A percentile compares a stretch with the other conserved stretches of the same genome.
Evolutionary conservation across 2,797 vertebrate genomes (phyloP).

Genomic region (Pangasius djambal): DNA sequence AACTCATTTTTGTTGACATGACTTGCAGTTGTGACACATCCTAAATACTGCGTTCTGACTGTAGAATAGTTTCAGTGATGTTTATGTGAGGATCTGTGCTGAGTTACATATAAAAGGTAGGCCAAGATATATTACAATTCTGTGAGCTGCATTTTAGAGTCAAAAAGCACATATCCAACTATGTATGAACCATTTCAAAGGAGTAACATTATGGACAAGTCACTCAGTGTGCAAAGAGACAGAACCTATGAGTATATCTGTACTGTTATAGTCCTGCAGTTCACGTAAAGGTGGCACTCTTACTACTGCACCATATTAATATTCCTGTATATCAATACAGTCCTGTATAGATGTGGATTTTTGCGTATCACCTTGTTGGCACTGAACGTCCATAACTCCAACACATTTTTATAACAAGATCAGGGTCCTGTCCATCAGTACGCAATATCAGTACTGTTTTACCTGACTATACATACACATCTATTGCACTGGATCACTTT

Average conservation of each 20-base stretch:
- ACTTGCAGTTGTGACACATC: background rate
- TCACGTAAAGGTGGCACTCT: too few relatives aligned
- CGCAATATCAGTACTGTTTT: background rate
- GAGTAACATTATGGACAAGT: background rate
- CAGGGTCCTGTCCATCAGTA: background rate
- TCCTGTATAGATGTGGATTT: too few relatives aligned
- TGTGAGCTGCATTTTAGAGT: background rate
- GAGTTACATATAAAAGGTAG: too few relatives aligned
- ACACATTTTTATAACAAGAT: too few relatives aligned
- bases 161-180: background rate
- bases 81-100: too few relatives aligned
- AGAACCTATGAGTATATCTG: too few relatives aligned
- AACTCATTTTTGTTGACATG: background rate
- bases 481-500: background rate
- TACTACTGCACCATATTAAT: too few relatives aligned
- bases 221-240: too few relatives aligned
- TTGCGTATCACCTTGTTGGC: too few relatives aligned
- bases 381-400: background rate
- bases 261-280: too few relatives aligned
- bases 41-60: background rate
- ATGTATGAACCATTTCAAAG: background rate
- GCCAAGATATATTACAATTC: background rate
- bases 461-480: too few relatives aligned
- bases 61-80: background rate
- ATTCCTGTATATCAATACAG: too few relatives aligned